Evolutionary conservation across 1,140 invertebrate species (phyloP).

Genomic region (Plodia interpunctella): DNA sequence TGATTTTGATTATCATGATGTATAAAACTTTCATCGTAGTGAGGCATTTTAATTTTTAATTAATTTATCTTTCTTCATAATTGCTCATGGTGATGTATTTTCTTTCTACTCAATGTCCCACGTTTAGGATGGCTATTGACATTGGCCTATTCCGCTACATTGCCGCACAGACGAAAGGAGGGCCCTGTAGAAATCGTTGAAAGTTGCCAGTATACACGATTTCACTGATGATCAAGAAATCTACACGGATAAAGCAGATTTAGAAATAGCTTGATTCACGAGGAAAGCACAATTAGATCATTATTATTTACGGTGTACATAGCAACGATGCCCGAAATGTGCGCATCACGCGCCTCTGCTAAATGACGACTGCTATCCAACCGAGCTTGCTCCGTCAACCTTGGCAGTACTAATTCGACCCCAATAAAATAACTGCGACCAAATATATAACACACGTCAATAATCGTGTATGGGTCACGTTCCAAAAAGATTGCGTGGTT

Average conservation of each 20-base stretch:
- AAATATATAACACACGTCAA: constrained; percentile 8
- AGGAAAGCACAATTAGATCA: constrained; percentile 70
- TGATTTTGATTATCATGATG: constrained; percentile 73
- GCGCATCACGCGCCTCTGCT: constrained; percentile 39
- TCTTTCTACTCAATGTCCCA: no score
- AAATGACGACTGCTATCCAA: constrained; percentile 38
- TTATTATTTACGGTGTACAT: constrained; percentile 71
- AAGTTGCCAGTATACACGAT: constrained; percentile 38
- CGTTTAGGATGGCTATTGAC: no score
- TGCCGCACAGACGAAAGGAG: constrained; percentile 44
- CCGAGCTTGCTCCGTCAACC: constrained; percentile 36
- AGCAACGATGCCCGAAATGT: constrained; percentile 36
- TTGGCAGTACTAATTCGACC: constrained; percentile 46
- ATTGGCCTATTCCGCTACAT: constrained; percentile 22
- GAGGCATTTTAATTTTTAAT: constrained; percentile 62
- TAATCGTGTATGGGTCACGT: constrained; percentile 6
- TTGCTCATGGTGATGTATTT: not conserved
- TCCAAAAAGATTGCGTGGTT: not conserved
- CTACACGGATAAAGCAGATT: constrained; percentile 41
- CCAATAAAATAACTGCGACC: constrained; percentile 20
- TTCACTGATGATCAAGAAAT: not conserved
- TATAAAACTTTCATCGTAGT: constrained; percentile 76
- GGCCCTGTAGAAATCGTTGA: constrained; percentile 61
- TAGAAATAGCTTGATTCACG: constrained; percentile 61
- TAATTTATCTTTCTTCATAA: not conserved